Base-by-base conservation (phyloP, 53 echinoderm and acorn worm species). In the Stichopus horrens region DNA sequence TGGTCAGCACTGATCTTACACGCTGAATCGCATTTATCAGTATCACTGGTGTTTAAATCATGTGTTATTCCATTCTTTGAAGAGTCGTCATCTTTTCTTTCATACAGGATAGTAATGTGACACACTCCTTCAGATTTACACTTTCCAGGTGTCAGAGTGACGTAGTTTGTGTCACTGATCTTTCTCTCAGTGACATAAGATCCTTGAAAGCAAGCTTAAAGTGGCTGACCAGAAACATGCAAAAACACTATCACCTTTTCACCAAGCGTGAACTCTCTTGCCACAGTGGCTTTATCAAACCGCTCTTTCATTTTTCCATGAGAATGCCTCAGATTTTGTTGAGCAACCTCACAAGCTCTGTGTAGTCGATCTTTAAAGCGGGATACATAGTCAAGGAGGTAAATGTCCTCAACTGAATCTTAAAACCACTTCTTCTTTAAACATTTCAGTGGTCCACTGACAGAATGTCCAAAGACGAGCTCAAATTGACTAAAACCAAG, bases 351-450 rank as follows among this genome's bases (percentile, higher is more conserved):
- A 60, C 77, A 90, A 13, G 92, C 95, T 54, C 8, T 73, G 23
- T 9, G 5, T 16, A 95, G 52, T 54, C 90, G 79, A 23, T 89
- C 88, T 84, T 90, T 90, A 20, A 95, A 88, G 7, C 23, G 79
- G 5, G 88, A 89, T 56, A 95, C 93, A 91, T 92, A 95, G 55
- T 93, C 93, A 8, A 95, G 77, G 4, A 93, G n/a, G 23, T 90
- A 91, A 8, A 68, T 52, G 5, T 89, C 76, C 0, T 53, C 23
- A 58, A 63, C 53, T 7, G 83, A 67, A 73, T 67, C 56, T 11
- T 2, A 11, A n/a, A 95, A 53, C 73, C 77, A 86, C 20, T 58
- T 93, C 54, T 94, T 92, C 23, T 89, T 92, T 4, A 92, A 58
- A 0, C 86, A 10, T 65, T 93, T 88, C 66, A 90, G 57, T 2